Percentiles rank a stretch among this genome's conserved stretches.
Conservation (phyloP, 2,888 invertebrate genomes). For the Netelia fuscicornis region DNA sequence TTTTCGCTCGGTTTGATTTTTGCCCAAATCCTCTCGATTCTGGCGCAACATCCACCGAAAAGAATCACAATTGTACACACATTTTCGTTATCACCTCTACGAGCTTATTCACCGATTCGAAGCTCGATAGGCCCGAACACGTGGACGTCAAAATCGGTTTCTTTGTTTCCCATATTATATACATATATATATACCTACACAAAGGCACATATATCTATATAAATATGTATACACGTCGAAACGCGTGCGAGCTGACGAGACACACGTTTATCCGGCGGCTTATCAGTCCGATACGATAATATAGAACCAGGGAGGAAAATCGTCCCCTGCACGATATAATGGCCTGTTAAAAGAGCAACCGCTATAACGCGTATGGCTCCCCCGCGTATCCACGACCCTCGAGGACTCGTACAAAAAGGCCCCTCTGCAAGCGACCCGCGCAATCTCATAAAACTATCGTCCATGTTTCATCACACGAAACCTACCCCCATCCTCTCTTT, state of each 20-base stretch:
- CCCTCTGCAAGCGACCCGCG: not conserved
- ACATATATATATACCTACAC: not conserved
- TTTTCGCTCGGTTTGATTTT: too few relatives aligned
- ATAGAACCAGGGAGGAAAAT: slow-evolving; percentile 74
- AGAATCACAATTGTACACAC: slow-evolving; percentile 29
- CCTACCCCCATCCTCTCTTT: slow-evolving; percentile 8
- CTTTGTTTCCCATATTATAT: not conserved
- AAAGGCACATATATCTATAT: slow-evolving; percentile 9
- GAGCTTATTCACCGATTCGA: slow-evolving; percentile 78
- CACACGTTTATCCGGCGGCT: slow-evolving; percentile 74
- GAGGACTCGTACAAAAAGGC: slow-evolving; percentile 40
- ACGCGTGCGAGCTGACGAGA: slow-evolving; percentile 67
- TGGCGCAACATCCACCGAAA: not conserved
- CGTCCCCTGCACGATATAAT: slow-evolving; percentile 77
- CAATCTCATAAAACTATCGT: slow-evolving; percentile 28
- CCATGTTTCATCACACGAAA: not conserved
- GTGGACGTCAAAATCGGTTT: slow-evolving; percentile 30
- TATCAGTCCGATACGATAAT: slow-evolving; percentile 81
- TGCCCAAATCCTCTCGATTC: too few relatives aligned
- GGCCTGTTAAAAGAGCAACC: slow-evolving; percentile 79
- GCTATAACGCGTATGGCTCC: slow-evolving; percentile 57
- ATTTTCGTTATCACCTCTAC: slow-evolving; percentile 32
- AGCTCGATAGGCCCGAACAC: slow-evolving; percentile 70
- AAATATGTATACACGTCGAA: not conserved
- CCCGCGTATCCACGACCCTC: slow-evolving; percentile 19